Evolutionary conservation across 2,797 vertebrate species (phyloP), one percentile per base, ranked within the genome.

Genomic region (Pangasius mekongensis): DNA sequence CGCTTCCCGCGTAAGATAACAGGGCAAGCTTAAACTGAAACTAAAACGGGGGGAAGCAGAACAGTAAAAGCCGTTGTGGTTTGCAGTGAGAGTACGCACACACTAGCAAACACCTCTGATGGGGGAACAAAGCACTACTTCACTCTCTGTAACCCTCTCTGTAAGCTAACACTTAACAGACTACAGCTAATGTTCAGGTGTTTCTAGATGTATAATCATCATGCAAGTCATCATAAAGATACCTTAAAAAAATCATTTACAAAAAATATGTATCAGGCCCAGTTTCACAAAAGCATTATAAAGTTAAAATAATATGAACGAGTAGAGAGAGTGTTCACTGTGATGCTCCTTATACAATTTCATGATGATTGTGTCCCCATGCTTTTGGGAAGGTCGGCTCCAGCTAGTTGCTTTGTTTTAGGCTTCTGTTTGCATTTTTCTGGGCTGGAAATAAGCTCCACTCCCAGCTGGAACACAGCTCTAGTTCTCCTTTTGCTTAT

Each of bases 31-130:
- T 85, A 33, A 87, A 77, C 87, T 60, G 76, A 85, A 86, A 86
- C 30, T n/a, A 33, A 82, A 74, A 43, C 0, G 43, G 58, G 58
- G 56, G 54, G 67, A 69, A 69, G 16, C 47, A 80, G 83, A 88
- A 71, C 54, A 81, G 52, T 67, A 77, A 30, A 85, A 60, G 83
- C 5, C 24, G 66, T 90, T 91, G 43, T 80, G 49, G 60, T 60
- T 81, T 87, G 81, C 5, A 78, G 36, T 11, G 39, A 30, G 10
- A 74, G 18, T 74, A 54, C 76, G 30, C 14, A 64, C 80, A 82
- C 60, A 86, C 43, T 33, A 62, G 6, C 10, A 64, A 62, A 86
- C 74, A 18, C 24, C 69, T 82, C 85, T 77, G 58, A 87, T 60
- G 56, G 67, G 73, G 77, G 58, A 83, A 71, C 82, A 83, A 30